phyloP scores from a whole-genome alignment of 2,113 vertebrate species.

The Strix uralensis region DNA sequence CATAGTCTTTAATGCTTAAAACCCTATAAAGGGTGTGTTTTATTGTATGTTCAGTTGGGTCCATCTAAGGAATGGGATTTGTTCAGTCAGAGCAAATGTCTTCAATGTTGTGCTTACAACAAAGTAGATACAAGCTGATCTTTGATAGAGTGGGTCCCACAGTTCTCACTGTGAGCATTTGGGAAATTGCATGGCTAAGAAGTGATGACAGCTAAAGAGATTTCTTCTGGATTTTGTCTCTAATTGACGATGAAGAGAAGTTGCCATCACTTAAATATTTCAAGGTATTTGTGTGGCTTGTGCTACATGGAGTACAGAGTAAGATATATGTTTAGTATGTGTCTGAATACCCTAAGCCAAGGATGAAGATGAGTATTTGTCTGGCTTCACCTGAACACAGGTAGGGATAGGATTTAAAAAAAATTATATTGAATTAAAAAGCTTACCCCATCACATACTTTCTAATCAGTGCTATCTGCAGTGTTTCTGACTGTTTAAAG shows the following conservation, averaged over 20 bases:
- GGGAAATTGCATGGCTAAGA: not conserved
- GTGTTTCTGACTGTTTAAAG: not conserved
- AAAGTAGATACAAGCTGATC: not conserved
- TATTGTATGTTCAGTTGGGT: not conserved
- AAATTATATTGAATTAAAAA: not conserved
- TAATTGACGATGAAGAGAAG: not conserved
- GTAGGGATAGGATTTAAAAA: not conserved
- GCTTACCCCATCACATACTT: fast-evolving
- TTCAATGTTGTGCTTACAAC: not conserved
- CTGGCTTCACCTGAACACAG: not conserved
- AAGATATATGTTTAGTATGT: not conserved
- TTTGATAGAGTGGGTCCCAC: not conserved
- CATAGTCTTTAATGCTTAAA: not conserved
- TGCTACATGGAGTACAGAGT: not conserved
- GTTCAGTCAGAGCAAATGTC: not conserved
- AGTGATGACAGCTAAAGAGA: not conserved
- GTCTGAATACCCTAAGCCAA: not conserved
- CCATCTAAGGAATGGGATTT: not conserved
- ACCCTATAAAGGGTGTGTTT: not conserved
- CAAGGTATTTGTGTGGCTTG: not conserved
- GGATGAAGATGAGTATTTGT: not conserved
- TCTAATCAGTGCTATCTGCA: not conserved
- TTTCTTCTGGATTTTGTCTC: not conserved
- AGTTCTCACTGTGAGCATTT: not conserved
- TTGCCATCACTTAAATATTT: not conserved